Conservation (phyloP, 2,797 vertebrate genomes). For the Propithecus deckenii region DNA sequence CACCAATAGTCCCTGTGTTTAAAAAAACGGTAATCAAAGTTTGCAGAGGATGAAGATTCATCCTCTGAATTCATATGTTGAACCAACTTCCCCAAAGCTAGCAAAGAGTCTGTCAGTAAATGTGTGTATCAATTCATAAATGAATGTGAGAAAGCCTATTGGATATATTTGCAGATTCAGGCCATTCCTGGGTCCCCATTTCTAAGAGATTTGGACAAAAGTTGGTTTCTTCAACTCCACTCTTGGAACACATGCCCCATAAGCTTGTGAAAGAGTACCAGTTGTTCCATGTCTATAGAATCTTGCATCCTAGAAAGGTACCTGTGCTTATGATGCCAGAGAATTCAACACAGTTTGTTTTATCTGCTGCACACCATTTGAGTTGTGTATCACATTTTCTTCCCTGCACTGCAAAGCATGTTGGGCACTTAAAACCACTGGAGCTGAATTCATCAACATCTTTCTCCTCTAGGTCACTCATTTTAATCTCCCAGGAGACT, state of each 20-base stretch:
- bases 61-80: not conserved
- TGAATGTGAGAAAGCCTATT: not conserved
- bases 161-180: not conserved
- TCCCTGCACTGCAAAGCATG: slow-evolving; percentile 47
- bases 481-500: slow-evolving; percentile 66
- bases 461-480: slow-evolving; percentile 63
- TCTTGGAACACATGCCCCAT: too few relatives aligned
- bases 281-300: not conserved
- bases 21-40: not conserved
- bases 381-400: not conserved
- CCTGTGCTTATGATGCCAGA: slow-evolving; percentile 62
- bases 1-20: not conserved
- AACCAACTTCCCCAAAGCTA: not conserved
- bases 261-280: not conserved
- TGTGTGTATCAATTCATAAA: not conserved
- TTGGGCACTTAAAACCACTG: slow-evolving; percentile 60
- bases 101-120: not conserved
- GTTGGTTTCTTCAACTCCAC: not conserved
- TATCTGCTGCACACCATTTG: slow-evolving; percentile 48
- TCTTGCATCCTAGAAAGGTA: not conserved
- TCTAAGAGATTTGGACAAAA: not conserved
- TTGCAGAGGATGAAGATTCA: not conserved
- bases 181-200: not conserved
- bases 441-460: slow-evolving; percentile 44
- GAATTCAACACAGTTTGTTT: slow-evolving; percentile 36